phyloP scores from a whole-genome alignment of 2,113 vertebrate species.

The Jaculus jaculus region DNA sequence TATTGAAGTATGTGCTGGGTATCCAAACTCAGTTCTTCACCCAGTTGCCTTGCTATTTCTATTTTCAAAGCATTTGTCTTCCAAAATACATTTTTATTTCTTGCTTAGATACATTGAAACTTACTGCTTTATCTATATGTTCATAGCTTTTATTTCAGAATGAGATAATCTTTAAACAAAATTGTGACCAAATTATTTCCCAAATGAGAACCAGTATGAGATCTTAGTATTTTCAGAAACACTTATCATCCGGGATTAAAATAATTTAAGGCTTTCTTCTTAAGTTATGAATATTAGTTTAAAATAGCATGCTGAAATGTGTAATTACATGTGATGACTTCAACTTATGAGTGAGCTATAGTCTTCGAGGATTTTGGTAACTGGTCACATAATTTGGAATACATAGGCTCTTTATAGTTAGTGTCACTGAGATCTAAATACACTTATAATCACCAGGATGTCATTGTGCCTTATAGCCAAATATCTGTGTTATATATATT shows the following conservation, averaged over 20 bases:
- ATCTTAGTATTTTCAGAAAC: not conserved
- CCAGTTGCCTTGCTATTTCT: no score
- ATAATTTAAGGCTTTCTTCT: not conserved
- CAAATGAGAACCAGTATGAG: not conserved
- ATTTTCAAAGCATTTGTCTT: not conserved
- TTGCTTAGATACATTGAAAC: not conserved
- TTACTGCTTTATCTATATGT: not conserved
- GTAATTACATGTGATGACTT: not conserved
- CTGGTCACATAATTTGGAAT: not conserved
- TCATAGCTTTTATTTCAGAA: not conserved
- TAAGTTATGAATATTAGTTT: not conserved
- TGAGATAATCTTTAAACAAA: not conserved
- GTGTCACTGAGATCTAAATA: not conserved
- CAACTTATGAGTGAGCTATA: not conserved
- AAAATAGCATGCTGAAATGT: not conserved
- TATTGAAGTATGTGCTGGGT: no score
- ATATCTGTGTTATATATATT: not conserved
- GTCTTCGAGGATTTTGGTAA: not conserved
- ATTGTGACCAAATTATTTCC: not conserved
- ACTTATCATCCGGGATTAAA: no score
- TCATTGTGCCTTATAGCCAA: not conserved
- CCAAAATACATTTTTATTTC: not conserved
- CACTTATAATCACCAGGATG: accelerated
- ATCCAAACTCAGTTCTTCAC: no score
- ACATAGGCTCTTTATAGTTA: not conserved